Evolutionary conservation across 2,888 invertebrate genomes (phyloP), one percentile per base, ranked within the genome.

Genomic region (Branchinecta sandiegonensis): DNA sequence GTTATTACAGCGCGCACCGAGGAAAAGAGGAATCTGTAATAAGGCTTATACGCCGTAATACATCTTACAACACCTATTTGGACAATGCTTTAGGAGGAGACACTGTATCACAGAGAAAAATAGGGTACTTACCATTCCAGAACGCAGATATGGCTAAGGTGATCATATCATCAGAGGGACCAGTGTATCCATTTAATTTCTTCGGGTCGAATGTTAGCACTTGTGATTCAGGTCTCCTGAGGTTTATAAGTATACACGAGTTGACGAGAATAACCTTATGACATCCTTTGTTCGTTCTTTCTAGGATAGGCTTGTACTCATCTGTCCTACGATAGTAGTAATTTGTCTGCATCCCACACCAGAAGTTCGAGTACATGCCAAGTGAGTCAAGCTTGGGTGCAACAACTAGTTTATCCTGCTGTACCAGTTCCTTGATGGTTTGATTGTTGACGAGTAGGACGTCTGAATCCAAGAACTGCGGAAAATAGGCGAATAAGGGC

Each of bases 281-380:
- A 75, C 90, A 89, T 0, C 94, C 94, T 10, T 68, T 73, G 68
- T 83, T 82, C 1, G 78, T 75, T 13, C 86, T 79, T 71, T 85
- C 82, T 65, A 90, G 80, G 67, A 95, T 90, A 2, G 86, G 85
- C 73, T 87, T 84, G 76, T 96, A 97, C 65, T 89, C 86, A 8
- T 89, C 87, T 0, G 92, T 90, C 74, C 94, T 82, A 72, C 83
- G 78, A 76, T 92, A 92, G 76, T 94, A 89, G 76, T 88, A 93
- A 71, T 88, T 83, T 0, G 84, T 81, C 0, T 88, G 85, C 90
- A 96, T 94, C 6, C 89, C 95, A 73, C 89, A 89, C 96, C 96
- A 97, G 78, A 92, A 97, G 78, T 97, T 97, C 17, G 93, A 92
- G 77, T 95, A 96, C 50, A 89, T 78, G 13, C 90, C 89, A 70